Base-by-base conservation (phyloP, 2,113 vertebrate genomes). In the Casuarius casuarius region DNA sequence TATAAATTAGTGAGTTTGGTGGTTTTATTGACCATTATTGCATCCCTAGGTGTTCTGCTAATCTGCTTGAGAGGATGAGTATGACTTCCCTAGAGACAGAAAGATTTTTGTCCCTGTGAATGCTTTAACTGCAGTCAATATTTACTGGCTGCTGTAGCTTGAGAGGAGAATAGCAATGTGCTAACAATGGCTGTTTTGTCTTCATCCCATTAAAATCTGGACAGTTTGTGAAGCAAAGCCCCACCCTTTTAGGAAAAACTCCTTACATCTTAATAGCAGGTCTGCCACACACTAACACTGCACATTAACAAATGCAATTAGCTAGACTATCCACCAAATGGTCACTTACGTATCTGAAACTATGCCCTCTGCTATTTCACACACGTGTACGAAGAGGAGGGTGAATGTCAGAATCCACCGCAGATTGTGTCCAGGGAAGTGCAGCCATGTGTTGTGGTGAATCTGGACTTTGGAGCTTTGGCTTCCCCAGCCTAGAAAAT, bases 401-500 rank as follows among this genome's bases (percentile, higher is more conserved):
- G 98, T 98, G 97, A 99, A 99, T 0, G 99, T 99, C 84, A 99
- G 98, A 92, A 99, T 99, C 99, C 99, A 99, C 16, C 99, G 97
- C 89, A 99, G 94, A 98, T 99, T 99, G 97, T 99, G 99, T 5
- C 99, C 99, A 0, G 99, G 99, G 92, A 99, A 99, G 91, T 99
- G 99, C 54, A 99, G 98, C 99, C 99, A 99, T 3, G 99, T 99
- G 85, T 99, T 99, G 91, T 99, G 99, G 94, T 99, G 99, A 94
- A 99, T 99, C 97, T 99, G 99, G 17, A 99, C 99, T 96, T 99
- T 99, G 2, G 99, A 99, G 95, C 99, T 99, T 94, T 99, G 99
- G 90, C 99, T 99, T 56, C 99, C 99, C 99, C 99, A 99, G 25
- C 99, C 99, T 99, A 95, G 63, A 81, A 94, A 89, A 84, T 8